phyloP scores from a whole-genome alignment of 2,797 vertebrate species.

The Pangasius krempfi region DNA sequence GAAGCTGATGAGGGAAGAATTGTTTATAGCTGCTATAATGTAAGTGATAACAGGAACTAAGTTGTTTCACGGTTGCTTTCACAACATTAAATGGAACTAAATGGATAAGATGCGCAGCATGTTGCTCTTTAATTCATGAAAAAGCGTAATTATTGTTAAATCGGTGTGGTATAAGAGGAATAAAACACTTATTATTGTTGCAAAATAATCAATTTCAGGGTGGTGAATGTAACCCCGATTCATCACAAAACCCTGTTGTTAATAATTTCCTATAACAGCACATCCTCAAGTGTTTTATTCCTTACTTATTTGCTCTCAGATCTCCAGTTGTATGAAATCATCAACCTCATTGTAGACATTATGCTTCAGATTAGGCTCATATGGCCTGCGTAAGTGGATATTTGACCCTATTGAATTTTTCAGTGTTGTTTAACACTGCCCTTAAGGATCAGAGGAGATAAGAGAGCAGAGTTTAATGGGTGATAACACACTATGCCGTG shows the following conservation, averaged over 20 bases:
- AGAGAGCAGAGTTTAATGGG: conserved; percentile 43
- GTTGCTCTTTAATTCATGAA: neutral
- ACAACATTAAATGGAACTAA: neutral
- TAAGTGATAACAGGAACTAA: neutral
- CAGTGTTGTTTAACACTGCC: conserved; percentile 16
- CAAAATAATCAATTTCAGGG: too few relatives aligned
- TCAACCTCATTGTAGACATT: neutral
- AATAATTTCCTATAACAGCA: neutral
- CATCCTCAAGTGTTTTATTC: neutral
- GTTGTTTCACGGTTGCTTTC: neutral
- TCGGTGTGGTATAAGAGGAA: neutral
- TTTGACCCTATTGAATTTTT: conserved; percentile 10
- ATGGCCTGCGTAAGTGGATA: neutral
- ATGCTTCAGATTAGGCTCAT: neutral
- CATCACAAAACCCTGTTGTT: neutral
- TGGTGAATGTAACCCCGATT: neutral
- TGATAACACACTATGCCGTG: conserved; percentile 64
- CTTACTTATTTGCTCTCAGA: neutral
- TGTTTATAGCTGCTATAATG: neutral
- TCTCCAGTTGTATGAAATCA: neutral
- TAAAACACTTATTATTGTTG: neutral
- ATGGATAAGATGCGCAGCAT: neutral
- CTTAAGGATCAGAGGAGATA: conserved; percentile 56
- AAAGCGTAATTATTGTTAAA: neutral
- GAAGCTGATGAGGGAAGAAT: neutral